These are phyloP conservation scores for Hoplostethus atlanticus DNA, from an alignment of 2,797 vertebrate species.

Conservation along the genomic window DNA sequence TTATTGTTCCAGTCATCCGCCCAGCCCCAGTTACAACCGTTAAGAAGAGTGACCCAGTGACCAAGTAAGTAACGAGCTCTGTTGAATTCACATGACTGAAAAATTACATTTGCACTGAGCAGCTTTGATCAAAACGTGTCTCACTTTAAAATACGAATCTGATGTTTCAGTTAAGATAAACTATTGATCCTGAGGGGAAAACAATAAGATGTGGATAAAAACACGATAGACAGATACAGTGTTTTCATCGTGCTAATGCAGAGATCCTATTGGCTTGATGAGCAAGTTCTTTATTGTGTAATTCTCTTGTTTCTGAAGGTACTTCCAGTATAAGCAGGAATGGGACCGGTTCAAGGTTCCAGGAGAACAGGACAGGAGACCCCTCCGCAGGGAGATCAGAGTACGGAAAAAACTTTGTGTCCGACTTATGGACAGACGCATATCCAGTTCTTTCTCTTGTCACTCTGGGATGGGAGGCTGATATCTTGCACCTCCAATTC, in stretches of 20 bases:
- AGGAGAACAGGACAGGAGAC: slow-evolving; percentile 79
- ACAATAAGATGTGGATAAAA: too few species aligned
- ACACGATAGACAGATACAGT: too few species aligned
- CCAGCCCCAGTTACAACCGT: slow-evolving; percentile 71
- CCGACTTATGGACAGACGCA: background rate
- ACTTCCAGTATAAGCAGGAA: slow-evolving; percentile 86
- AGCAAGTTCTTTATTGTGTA: background rate
- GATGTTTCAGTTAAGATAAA: too few species aligned
- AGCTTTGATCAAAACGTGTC: too few species aligned
- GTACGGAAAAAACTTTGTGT: slow-evolving; percentile 51
- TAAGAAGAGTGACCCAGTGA: slow-evolving; percentile 83
- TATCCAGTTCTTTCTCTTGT: background rate
- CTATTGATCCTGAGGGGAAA: too few species aligned
- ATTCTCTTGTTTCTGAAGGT: slow-evolving; percentile 66
- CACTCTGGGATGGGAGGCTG: too few species aligned
- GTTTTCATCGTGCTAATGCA: background rate
- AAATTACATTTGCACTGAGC: background rate
- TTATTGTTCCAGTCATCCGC: slow-evolving; percentile 82
- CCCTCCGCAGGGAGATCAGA: slow-evolving; percentile 81
- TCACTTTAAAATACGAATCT: too few species aligned
- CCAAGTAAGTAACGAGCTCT: slow-evolving; percentile 73
- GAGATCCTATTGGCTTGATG: background rate
- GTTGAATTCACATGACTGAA: background rate
- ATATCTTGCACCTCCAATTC: too few species aligned
- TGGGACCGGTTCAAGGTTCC: slow-evolving; percentile 85